Evolutionary conservation across 2,797 vertebrate species (phyloP), one percentile per base, ranked within the genome.

Genomic region (Atherinosoma microstoma): DNA sequence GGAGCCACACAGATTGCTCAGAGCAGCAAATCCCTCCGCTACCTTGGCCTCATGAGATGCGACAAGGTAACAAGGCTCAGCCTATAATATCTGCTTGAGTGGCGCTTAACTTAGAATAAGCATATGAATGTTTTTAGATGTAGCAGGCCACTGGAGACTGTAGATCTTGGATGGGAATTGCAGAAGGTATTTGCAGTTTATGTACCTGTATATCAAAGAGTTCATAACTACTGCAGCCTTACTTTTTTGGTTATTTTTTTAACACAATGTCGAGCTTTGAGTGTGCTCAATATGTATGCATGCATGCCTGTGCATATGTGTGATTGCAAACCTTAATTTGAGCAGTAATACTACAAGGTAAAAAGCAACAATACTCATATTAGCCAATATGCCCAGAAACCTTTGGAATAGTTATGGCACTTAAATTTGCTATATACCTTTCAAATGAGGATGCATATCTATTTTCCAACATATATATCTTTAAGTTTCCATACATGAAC

Each of bases 1-100:
- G 98, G 98, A 85, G 97, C 98, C 87, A 99, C 96, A 15, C 95
- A 98, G 91, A 99, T 99, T 73, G 97, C 98, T 69, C 96, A 97
- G 89, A 98, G 95, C 95, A 99, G 98, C 96, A 98, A 97, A 84
- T 99, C 97, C 60, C 96, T 99, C 73, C 94, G 96, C 87, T 99
- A 99, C 76, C 85, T 99, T 93, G 98, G 98, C 29, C 93, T 99
- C 87, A 99, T 99, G 98, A 95, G 98, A 90, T 99, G 98, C 74
- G 98, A 99, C 93, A 98, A 98, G 96, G 98, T 99, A 96, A 96
- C 75, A 58, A 61, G 38, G 60, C 75, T 65, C 65, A 22, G 29
- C 58, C 49, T 58, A 36, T 40, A 58, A 67, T 58, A 71, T 64
- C 70, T 74, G 47, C 73, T 64, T 62, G 47, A 42, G 15, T 29